Base-by-base conservation (phyloP, 64 coral and sea anemone species). In the Porites lutea region DNA sequence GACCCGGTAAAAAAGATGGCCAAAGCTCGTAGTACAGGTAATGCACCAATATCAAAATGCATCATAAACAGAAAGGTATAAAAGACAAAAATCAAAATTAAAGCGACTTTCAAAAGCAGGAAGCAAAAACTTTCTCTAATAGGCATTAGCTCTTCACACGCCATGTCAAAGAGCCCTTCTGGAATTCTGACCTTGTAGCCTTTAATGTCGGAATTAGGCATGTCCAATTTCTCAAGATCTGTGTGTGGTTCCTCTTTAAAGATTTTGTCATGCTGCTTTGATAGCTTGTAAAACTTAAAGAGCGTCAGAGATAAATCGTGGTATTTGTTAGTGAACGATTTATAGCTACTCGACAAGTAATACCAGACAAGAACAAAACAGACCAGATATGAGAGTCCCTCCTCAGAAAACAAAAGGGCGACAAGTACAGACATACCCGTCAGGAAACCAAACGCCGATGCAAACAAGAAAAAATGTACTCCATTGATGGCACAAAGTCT, bases 341-440 rank as follows among this genome's bases (percentile, higher is more conserved):
- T 76, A 15, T 76, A 76, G 47, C 73, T 76, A 50, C 46, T 50
- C 73, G 46, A 76, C 14, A 52, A 2, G 16, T 76, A 76, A 51
- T 76, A 76, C 2, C 47, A 76, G 8, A 76, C 73, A 76, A 76
- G 48, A 76, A 76, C 45, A 16, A 19, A 48, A 19, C 73, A 76
- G 48, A 15, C 46, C 46, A 76, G 45, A 51, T 2, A 76, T 0
- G 73, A 48, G 51, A 76, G 45, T 5, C 6, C 2, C 51, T 76
- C 73, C 4, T 76, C 73, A 6, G 11, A 76, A 48, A 76, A 44
- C 46, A 51, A 18, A 2, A 76, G 43, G 13, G 2, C 13, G 3
- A 49, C 47, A 4, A 4, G 5, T 2, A 4, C 3, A 6, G 9
- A 3, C 14, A 8, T 8, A 11, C 16, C 43, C 2, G 18, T 76